Percentiles rank a stretch among this genome's conserved stretches.
Evolutionary conservation across 2,113 vertebrate genomes (phyloP).

Genomic region (Heliornis fulica): DNA sequence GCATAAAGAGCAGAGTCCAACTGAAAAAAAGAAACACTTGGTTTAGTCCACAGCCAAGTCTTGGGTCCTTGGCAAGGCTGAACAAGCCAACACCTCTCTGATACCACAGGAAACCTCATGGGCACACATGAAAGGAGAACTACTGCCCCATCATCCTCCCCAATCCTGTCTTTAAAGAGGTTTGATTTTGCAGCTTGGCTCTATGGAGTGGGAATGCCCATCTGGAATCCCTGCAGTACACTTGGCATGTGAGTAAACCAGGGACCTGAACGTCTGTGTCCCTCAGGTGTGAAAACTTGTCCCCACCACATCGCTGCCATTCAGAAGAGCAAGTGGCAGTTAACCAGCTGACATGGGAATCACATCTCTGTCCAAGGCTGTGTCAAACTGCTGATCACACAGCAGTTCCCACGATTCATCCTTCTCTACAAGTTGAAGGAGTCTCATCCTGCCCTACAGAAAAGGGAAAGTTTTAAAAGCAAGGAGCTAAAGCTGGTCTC

Average conservation of each 20-base stretch:
- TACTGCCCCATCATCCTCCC: no score
- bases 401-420: fast-evolving
- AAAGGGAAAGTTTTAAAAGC: background rate
- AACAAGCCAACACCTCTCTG: background rate
- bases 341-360: background rate
- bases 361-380: background rate
- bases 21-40: background rate
- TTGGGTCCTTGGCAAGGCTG: background rate
- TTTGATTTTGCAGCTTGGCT: fast-evolving
- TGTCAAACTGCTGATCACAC: background rate
- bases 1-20: background rate
- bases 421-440: background rate
- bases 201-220: background rate
- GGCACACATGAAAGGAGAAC: no score
- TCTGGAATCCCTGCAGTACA: background rate
- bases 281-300: fast-evolving
- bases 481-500: background rate
- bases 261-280: fast-evolving
- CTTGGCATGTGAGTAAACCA: background rate
- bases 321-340: background rate
- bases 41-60: background rate
- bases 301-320: fast-evolving
- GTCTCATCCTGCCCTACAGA: background rate
- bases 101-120: background rate
- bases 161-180: background rate